A percentile compares a stretch with the other conserved stretches of the same genome.
Conservation (phyloP, 2,888 invertebrate genomes). For the Eupithecia abbreviata region DNA sequence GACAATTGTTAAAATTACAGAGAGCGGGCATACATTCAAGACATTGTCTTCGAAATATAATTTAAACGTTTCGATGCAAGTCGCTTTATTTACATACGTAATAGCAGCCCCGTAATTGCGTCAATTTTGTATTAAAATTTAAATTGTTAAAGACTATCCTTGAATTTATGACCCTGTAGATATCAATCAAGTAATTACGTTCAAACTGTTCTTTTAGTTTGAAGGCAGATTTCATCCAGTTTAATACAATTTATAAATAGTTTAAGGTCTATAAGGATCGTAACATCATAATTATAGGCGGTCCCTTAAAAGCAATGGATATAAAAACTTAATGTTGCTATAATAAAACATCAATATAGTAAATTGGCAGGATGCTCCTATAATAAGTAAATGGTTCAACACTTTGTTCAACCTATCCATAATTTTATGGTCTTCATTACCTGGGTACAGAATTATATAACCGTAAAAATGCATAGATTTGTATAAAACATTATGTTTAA, state of each 20-base stretch:
- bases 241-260: slow-evolving; percentile 78
- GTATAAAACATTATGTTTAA: neutral
- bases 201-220: slow-evolving; percentile 56
- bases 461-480: neutral
- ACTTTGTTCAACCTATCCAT: slow-evolving; percentile 56
- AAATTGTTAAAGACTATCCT: slow-evolving; percentile 53
- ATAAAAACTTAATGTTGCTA: slow-evolving; percentile 79
- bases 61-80: slow-evolving; percentile 46
- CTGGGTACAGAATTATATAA: neutral
- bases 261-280: slow-evolving; percentile 69
- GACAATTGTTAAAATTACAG: slow-evolving; percentile 54
- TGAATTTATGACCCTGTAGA: slow-evolving; percentile 60
- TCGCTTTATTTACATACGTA: slow-evolving; percentile 55
- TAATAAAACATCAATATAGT: slow-evolving; percentile 80
- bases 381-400: slow-evolving; percentile 75
- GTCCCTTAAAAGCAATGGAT: slow-evolving; percentile 65
- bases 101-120: slow-evolving; percentile 53
- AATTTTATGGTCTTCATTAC: slow-evolving; percentile 43
- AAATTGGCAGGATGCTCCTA: slow-evolving; percentile 78
- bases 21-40: slow-evolving; percentile 48
- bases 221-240: slow-evolving; percentile 67
- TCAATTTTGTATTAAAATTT: slow-evolving; percentile 53
- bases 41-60: slow-evolving; percentile 49
- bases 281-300: slow-evolving; percentile 78
- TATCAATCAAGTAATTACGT: slow-evolving; percentile 68